A percentile compares a stretch with the other conserved stretches of the same genome.
Evolutionary conservation across 1,140 invertebrate genomes (phyloP).

Genomic region (Lysiphlebus fabarum): DNA sequence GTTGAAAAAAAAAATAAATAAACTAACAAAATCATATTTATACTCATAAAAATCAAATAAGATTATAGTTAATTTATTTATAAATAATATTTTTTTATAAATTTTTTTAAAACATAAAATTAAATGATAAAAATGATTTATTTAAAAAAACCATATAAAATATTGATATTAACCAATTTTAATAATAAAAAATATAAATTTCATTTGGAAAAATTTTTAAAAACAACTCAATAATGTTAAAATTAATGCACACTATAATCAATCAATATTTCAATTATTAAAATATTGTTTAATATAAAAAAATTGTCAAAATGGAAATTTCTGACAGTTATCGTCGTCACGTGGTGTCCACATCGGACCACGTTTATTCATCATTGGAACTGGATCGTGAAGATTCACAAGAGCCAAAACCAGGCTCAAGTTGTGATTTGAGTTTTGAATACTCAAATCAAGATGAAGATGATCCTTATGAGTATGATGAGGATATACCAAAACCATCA

Average conservation of each 20-base stretch:
- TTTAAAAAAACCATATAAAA: no score
- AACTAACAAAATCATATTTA: no score
- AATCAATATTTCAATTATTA: not conserved
- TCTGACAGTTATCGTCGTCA: conserved; percentile 7
- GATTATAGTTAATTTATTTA: no score
- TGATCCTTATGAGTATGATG: conserved; percentile 59
- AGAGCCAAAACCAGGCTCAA: conserved; percentile 14
- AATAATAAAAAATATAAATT: not conserved
- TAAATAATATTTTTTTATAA: no score
- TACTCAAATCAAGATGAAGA: conserved; percentile 38
- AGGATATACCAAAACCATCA: conserved; percentile 43
- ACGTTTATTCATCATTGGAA: conserved; percentile 5
- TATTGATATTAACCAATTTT: no score
- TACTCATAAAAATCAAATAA: no score
- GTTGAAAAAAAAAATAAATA: no score
- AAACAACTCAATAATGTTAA: no score
- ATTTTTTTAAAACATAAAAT: no score
- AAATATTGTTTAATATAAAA: not conserved
- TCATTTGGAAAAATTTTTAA: no score
- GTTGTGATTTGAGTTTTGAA: conserved; percentile 19
- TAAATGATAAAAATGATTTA: no score
- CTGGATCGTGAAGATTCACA: conserved; percentile 20
- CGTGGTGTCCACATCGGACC: conserved; percentile 13
- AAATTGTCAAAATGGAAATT: not conserved
- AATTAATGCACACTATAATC: no score